A percentile compares a stretch with the other conserved stretches of the same genome.
phyloP scores from a whole-genome alignment of 2,888 invertebrate genomes.

The Drosophila neonasuta region DNA sequence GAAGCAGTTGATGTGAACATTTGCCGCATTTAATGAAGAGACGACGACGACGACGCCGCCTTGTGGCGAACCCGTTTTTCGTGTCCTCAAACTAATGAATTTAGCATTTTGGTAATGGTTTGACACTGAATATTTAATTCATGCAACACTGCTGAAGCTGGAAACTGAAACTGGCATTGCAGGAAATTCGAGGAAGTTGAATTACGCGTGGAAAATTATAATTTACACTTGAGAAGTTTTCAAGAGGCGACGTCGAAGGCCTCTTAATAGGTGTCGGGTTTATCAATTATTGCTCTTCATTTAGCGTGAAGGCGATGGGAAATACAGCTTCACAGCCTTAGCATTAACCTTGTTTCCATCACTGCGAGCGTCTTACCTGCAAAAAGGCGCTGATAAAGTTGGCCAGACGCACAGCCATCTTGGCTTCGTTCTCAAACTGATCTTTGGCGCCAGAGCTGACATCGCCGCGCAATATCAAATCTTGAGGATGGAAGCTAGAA shows the following conservation, averaged over 20 bases:
- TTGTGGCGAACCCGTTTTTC: constrained; percentile 79
- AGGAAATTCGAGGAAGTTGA: constrained; percentile 81
- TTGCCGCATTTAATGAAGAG: constrained; percentile 65
- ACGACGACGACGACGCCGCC: constrained; percentile 50
- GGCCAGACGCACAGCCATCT: constrained; percentile 96
- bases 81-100: constrained; percentile 78
- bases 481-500: constrained; percentile 87
- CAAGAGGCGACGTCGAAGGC: constrained; percentile 73
- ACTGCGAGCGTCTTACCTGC: constrained; percentile 85
- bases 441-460: constrained; percentile 92
- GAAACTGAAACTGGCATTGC: constrained; percentile 70
- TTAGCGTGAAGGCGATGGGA: constrained; percentile 74
- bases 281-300: constrained; percentile 77
- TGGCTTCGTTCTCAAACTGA: constrained; percentile 96
- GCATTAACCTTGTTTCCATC: neutral
- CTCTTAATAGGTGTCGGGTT: constrained; percentile 76
- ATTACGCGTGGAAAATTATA: constrained; percentile 81
- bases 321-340: constrained; percentile 18
- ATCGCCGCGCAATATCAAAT: constrained; percentile 92
- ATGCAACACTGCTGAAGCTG: constrained; percentile 43
- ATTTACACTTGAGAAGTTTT: constrained; percentile 80
- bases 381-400: constrained; percentile 98
- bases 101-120: constrained; percentile 76
- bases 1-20: constrained; percentile 26
- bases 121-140: constrained; percentile 81